Evolutionary conservation across 2,888 invertebrate genomes (phyloP).

Genomic region (Beris morrisii): DNA sequence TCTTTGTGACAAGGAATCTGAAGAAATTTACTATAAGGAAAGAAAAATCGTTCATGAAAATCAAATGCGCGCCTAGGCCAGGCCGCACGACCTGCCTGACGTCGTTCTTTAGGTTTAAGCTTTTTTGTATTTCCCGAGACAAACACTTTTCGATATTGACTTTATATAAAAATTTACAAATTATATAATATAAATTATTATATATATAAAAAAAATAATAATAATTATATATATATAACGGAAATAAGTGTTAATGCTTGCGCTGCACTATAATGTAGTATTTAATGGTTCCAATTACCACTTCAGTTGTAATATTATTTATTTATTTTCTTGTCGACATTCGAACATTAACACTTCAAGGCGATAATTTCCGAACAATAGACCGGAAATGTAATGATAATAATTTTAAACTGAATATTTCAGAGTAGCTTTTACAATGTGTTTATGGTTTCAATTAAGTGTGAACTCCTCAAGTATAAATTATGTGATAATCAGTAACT

Average conservation of each 20-base stretch:
- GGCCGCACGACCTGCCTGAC: conserved; percentile 58
- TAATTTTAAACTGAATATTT: no score
- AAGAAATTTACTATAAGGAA: conserved; percentile 97
- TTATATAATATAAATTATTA: conserved; percentile 30
- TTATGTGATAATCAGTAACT: no score
- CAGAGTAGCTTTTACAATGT: no score
- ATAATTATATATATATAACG: conserved; percentile 25
- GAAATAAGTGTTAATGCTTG: conserved; percentile 32
- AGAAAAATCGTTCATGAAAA: conserved; percentile 74
- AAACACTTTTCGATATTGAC: conserved; percentile 34
- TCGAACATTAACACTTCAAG: background rate
- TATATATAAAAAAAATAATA: conserved; percentile 17
- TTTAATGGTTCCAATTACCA: conserved; percentile 12
- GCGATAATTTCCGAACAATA: background rate
- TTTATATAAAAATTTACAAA: conserved; percentile 33
- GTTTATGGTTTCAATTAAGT: no score
- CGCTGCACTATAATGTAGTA: conserved; percentile 29
- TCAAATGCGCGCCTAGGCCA: conserved; percentile 58
- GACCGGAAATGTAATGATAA: no score
- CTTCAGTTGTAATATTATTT: conserved; percentile 19
- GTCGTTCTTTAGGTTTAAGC: conserved; percentile 56
- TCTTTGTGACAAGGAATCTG: conserved; percentile 96
- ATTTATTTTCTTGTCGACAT: conserved; percentile 22
- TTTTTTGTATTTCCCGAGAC: conserved; percentile 36
- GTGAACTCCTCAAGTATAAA: no score